Evolutionary conservation across 2,113 vertebrate genomes (phyloP), one percentile per base, ranked within the genome.

Genomic region (Stegastes partitus): DNA sequence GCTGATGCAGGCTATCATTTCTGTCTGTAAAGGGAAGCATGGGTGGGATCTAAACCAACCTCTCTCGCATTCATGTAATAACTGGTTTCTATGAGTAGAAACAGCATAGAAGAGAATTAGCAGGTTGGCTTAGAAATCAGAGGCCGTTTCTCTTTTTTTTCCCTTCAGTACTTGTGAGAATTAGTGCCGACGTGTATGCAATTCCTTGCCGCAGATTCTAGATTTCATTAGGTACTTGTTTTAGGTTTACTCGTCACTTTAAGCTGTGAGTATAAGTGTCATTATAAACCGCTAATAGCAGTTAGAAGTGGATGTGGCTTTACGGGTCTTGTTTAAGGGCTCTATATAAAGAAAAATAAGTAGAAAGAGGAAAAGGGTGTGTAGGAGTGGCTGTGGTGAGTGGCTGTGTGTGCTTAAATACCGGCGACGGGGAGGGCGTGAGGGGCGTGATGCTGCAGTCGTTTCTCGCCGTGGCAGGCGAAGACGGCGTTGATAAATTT

Each of bases 371-470:
- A 79, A 81, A 81, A 71, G 77, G 74, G 79, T 83, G 81, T 81
- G 81, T 59, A 51, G 22, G 58, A 44, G 59, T 68, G 58, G 63
- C 53, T 68, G 83, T 63, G 77, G 75, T 42, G 37, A 64, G 47
- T 37, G 21, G 16, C 59, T 63, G 77, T 44, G 21, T 19, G 63
- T 59, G 77, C 0, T 3, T 50, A 21, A 58, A 94, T 94, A 98
- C 97, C 82, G 96, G 97, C 0, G 97, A 98, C 73, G 95, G 95
- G 0, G 96, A 96, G 0, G 97, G 97, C 0, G 98, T 98, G 87
- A 98, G 90, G 0, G 97, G 98, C 2, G 96, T 95, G 22, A 99
- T 98, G 90, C 93, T 94, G 83, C 97, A 99, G 90, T 96, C 96
- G 19, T 96, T 96, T 5, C 92, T 88, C 31, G 92, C 94, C 0